A percentile compares a stretch with the other conserved stretches of the same genome.
Conservation (phyloP, 2,113 vertebrate species). For the Damaliscus lunatus region DNA sequence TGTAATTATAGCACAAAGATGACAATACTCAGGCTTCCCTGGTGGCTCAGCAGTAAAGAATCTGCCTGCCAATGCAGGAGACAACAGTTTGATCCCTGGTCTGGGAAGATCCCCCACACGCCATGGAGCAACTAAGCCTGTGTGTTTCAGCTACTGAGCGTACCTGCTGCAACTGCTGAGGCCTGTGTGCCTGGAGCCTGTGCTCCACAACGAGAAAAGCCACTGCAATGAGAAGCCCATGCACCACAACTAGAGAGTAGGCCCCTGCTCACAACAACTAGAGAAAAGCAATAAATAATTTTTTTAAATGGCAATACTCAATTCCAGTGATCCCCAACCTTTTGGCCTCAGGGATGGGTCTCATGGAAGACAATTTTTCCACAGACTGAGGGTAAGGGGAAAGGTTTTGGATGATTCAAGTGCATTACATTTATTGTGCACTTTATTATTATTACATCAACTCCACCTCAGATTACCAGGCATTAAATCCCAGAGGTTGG, state of each 20-base stretch:
- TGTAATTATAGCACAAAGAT: background rate
- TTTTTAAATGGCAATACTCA: background rate
- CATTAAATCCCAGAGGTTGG: background rate
- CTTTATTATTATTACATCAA: background rate
- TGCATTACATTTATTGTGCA: background rate
- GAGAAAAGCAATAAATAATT: background rate
- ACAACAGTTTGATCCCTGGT: background rate
- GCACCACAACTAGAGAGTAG: background rate
- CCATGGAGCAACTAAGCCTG: background rate
- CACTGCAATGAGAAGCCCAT: background rate
- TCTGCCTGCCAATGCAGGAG: background rate
- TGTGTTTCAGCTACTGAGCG: background rate
- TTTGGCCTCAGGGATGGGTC: background rate
- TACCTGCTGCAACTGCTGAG: background rate
- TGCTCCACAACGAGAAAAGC: background rate
- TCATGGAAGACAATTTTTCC: background rate
- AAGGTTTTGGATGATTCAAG: background rate
- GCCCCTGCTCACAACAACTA: background rate
- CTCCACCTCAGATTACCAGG: background rate
- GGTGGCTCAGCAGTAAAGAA: background rate
- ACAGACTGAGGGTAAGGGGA: background rate
- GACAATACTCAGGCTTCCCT: background rate
- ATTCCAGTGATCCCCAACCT: background rate
- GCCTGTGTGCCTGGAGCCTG: background rate
- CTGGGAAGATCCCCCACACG: background rate